Conservation (phyloP, 2,113 vertebrate genomes). For the Marcusenius ussheri region DNA sequence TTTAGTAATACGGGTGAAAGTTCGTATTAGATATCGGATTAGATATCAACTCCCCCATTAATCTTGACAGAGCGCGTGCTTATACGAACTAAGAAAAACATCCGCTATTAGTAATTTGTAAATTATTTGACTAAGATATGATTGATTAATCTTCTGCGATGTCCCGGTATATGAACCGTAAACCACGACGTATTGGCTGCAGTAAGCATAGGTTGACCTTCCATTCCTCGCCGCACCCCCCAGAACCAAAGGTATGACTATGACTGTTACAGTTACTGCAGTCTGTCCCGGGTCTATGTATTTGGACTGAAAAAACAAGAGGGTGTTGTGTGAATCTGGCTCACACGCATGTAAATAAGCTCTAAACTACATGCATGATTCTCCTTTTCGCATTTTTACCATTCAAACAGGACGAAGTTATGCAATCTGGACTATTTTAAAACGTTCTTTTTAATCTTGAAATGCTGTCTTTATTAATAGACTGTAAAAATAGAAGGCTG, state of each 20-base stretch:
- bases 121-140: background rate
- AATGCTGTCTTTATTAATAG: constrained; percentile 13
- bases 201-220: background rate
- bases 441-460: constrained; percentile 1
- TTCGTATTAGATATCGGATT: background rate
- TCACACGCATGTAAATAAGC: background rate
- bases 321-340: background rate
- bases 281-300: background rate
- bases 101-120: background rate
- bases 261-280: background rate
- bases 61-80: background rate
- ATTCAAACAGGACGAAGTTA: background rate
- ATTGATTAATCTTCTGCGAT: background rate
- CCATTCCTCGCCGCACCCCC: background rate
- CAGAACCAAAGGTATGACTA: background rate
- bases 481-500: background rate
- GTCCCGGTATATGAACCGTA: background rate
- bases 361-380: background rate
- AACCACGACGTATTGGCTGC: background rate
- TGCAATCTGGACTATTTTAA: background rate
- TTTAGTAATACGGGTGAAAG: background rate
- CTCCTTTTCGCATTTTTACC: background rate
- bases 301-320: background rate
- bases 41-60: background rate
- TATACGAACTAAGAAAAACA: background rate